Conservation (phyloP, 2,113 vertebrate species). For the Ceyx margarethae region DNA sequence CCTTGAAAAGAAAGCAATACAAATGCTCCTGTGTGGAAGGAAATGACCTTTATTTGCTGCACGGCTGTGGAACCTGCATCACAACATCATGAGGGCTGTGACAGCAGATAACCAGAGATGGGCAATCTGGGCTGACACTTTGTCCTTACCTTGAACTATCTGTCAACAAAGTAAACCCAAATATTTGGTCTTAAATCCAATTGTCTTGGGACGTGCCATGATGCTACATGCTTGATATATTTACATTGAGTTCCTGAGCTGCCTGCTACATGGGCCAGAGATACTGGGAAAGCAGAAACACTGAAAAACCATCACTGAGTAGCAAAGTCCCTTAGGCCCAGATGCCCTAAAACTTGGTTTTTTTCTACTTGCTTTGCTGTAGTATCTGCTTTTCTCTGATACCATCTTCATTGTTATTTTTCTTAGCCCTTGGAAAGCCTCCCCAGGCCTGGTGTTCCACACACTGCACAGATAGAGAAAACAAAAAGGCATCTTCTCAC, state of each 20-base stretch:
- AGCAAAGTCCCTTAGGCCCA: neutral
- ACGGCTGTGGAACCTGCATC: neutral
- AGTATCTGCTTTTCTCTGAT: neutral
- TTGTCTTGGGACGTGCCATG: neutral
- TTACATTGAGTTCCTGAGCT: neutral
- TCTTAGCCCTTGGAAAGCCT: neutral
- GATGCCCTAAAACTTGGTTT: neutral
- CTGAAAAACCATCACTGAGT: neutral
- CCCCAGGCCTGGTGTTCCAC: neutral
- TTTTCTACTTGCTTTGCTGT: neutral
- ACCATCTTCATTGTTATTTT: neutral
- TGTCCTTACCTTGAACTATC: constrained; percentile 29
- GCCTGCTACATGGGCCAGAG: neutral
- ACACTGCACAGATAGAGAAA: neutral
- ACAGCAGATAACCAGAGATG: neutral
- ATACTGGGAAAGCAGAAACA: neutral
- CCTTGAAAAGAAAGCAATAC: neutral
- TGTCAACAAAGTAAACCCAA: neutral
- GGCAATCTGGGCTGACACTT: constrained; percentile 9
- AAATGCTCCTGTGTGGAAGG: neutral
- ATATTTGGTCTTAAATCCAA: neutral
- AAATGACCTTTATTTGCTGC: constrained; percentile 36
- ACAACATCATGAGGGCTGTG: neutral
- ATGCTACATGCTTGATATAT: neutral
- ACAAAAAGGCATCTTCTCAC: neutral